Evolutionary conservation across 2,888 invertebrate genomes (phyloP).

Genomic region (Drosophila rellima): DNA sequence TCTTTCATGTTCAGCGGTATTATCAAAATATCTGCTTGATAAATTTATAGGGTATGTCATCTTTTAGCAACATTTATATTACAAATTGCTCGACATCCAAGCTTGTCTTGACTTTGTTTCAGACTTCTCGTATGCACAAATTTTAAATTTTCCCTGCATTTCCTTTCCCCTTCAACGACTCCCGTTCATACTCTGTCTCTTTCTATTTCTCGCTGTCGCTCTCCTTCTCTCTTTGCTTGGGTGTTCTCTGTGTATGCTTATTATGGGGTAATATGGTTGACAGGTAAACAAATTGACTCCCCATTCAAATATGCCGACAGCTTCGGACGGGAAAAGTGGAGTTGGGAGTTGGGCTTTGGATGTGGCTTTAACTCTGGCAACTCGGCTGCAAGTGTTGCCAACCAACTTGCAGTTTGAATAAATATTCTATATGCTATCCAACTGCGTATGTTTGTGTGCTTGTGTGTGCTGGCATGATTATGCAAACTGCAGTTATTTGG

Average conservation of each 20-base stretch:
- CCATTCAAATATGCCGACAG: slow-evolving; percentile 33
- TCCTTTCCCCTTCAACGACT: too few species aligned
- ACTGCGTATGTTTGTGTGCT: slow-evolving; percentile 10
- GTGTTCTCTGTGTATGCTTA: slow-evolving; percentile 24
- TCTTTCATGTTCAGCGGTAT: too few species aligned
- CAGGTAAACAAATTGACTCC: slow-evolving; percentile 53
- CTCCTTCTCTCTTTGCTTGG: not conserved
- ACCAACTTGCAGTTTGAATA: slow-evolving; percentile 72
- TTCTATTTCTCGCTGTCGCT: not conserved
- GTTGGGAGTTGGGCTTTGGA: not conserved
- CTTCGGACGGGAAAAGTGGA: not conserved
- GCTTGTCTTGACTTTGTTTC: slow-evolving; percentile 11
- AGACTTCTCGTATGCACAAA: slow-evolving; percentile 3
- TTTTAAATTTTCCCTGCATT: slow-evolving; percentile 6
- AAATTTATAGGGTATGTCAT: not conserved
- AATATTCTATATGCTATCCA: slow-evolving; percentile 71
- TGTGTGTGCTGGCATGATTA: slow-evolving; percentile 63
- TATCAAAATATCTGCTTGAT: too few species aligned
- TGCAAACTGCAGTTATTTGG: slow-evolving; percentile 79
- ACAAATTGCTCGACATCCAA: slow-evolving; percentile 10
- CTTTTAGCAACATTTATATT: not conserved
- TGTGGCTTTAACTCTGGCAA: slow-evolving; percentile 26
- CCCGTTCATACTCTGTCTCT: too few species aligned
- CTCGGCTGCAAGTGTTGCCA: slow-evolving; percentile 64
- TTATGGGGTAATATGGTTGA: slow-evolving; percentile 32